Conservation (phyloP, 2,113 vertebrate genomes). For the Eulemur macaco region DNA sequence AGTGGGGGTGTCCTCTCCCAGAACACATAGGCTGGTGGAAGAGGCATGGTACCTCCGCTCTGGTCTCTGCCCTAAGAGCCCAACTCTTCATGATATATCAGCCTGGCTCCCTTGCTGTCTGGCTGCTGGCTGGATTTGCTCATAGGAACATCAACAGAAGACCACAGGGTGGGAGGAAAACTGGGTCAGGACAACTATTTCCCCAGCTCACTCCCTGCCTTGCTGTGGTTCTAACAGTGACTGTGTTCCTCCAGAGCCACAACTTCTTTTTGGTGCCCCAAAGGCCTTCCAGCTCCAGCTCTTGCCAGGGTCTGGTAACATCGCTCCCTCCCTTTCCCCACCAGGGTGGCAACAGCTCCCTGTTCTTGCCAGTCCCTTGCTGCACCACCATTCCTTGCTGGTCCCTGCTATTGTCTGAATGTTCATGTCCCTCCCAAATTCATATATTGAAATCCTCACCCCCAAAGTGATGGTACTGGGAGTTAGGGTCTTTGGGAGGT, state of each 20-base stretch:
- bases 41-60: not conserved
- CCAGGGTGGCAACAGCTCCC: not conserved
- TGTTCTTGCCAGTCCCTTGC: not conserved
- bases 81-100: not conserved
- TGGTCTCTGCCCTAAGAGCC: not conserved
- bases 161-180: not conserved
- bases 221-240: not conserved
- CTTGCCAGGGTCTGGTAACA: not conserved
- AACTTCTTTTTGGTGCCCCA: rapidly evolving
- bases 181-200: not conserved
- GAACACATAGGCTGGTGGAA: not conserved
- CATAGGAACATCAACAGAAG: not conserved
- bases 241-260: not conserved
- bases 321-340: rapidly evolving
- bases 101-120: not conserved
- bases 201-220: not conserved
- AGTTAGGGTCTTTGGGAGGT: not conserved
- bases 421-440: not conserved
- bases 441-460: not conserved
- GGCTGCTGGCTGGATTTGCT: not conserved
- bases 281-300: not conserved
- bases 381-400: not conserved
- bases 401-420: not conserved
- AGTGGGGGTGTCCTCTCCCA: not conserved
- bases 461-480: not conserved